Percentiles rank a stretch among this genome's conserved stretches.
Conservation (phyloP, 2,888 invertebrate species). For the Eupithecia exiguata region DNA sequence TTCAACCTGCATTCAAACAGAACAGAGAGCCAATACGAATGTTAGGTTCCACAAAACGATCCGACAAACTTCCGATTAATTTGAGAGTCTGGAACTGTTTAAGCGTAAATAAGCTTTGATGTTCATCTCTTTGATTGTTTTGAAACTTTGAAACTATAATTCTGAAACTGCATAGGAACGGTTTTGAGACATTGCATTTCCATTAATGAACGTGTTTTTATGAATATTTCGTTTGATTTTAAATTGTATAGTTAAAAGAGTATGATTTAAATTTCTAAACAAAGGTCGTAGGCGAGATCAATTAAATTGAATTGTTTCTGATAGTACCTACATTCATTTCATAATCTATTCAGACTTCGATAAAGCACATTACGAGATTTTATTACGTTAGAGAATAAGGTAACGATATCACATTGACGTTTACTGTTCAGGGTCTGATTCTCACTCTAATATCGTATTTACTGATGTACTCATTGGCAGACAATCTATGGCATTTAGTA, state of each 20-base stretch:
- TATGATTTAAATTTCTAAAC: neutral
- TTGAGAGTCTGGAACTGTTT: neutral
- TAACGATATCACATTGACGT: too few species aligned
- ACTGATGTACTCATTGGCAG: neutral
- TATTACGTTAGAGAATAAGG: too few species aligned
- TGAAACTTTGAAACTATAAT: conserved; percentile 1
- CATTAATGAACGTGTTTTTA: neutral
- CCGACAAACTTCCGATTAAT: neutral
- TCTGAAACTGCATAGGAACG: neutral
- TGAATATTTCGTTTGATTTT: too few species aligned
- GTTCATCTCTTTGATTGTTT: neutral
- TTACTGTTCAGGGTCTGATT: too few species aligned
- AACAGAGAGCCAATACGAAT: neutral
- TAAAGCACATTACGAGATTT: too few species aligned
- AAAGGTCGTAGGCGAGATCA: too few species aligned
- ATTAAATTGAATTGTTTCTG: too few species aligned
- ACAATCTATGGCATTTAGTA: too few species aligned
- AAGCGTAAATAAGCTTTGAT: conserved; percentile 5
- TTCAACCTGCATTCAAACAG: neutral
- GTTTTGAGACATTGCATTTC: neutral
- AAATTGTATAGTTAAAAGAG: too few species aligned
- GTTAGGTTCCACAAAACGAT: neutral
- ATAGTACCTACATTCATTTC: too few species aligned
- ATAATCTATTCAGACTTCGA: too few species aligned
- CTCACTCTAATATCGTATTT: too few species aligned